Evolutionary conservation across 2,113 vertebrate species (phyloP).

Genomic region (Pelecanus crispus): DNA sequence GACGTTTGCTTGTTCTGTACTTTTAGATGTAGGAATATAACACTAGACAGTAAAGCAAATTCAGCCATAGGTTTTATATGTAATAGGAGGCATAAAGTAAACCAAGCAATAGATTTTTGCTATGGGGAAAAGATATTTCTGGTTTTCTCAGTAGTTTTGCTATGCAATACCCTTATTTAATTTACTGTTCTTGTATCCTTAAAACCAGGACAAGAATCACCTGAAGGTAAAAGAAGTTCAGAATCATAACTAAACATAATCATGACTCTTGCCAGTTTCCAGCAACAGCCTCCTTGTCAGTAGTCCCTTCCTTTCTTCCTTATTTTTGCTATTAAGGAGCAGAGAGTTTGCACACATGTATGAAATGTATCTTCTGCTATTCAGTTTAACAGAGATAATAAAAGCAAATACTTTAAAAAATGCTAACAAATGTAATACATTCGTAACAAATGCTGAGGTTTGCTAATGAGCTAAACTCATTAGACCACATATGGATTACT

Average conservation of each 20-base stretch:
- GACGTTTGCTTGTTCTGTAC: background rate
- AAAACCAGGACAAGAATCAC: background rate
- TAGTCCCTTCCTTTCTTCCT: background rate
- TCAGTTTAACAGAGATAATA: background rate
- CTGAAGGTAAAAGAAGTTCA: background rate
- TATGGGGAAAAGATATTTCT: background rate
- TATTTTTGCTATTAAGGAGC: background rate
- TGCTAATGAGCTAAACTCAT: background rate
- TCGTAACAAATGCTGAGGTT: background rate
- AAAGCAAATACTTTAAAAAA: background rate
- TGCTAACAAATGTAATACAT: background rate
- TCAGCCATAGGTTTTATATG: background rate
- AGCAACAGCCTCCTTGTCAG: background rate
- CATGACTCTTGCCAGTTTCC: background rate
- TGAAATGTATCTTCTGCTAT: background rate
- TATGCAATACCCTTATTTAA: background rate
- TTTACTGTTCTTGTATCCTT: conserved; percentile 4
- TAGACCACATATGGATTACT: background rate
- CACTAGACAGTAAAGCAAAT: background rate
- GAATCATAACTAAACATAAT: background rate
- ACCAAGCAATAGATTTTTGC: conserved; percentile 5
- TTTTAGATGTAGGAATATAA: background rate
- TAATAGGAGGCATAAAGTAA: background rate
- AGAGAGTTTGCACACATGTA: background rate
- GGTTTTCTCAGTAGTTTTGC: background rate